Evolutionary conservation across 2,888 invertebrate species (phyloP).

Genomic region (Automeris io): DNA sequence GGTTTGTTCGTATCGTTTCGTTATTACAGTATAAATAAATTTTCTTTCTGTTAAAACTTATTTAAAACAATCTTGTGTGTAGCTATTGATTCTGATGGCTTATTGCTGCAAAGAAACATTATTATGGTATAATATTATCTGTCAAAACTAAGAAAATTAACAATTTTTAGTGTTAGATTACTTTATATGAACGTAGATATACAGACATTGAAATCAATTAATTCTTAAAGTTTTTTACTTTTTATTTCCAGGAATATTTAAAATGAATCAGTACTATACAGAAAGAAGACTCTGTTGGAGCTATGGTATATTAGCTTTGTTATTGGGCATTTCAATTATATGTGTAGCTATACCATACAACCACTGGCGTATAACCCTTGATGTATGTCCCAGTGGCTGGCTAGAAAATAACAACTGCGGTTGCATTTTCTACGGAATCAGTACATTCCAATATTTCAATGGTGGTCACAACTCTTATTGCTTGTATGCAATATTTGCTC

Average conservation of each 20-base stretch:
- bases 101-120: too few relatives aligned
- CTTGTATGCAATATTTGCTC: conserved; percentile 81
- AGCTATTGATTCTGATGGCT: too few relatives aligned
- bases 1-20: too few relatives aligned
- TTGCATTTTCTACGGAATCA: conserved; percentile 80
- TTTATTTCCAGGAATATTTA: background rate
- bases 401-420: conserved; percentile 80
- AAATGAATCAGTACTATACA: conserved; percentile 61
- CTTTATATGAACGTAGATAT: too few relatives aligned
- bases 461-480: conserved; percentile 82
- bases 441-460: conserved; percentile 78
- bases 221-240: too few relatives aligned
- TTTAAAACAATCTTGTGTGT: too few relatives aligned
- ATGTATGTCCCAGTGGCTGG: conserved; percentile 77
- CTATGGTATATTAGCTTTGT: conserved; percentile 45
- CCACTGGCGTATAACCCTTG: conserved; percentile 82
- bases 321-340: conserved; percentile 53
- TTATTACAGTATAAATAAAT: too few relatives aligned
- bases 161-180: too few relatives aligned
- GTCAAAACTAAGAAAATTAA: too few relatives aligned
- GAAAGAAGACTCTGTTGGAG: conserved; percentile 56
- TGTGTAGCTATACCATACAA: conserved; percentile 80
- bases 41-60: too few relatives aligned
- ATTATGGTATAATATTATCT: too few relatives aligned
- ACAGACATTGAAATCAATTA: too few relatives aligned